Evolutionary conservation across 2,888 invertebrate genomes (phyloP).

Genomic region (Philopedon plagiatum): DNA sequence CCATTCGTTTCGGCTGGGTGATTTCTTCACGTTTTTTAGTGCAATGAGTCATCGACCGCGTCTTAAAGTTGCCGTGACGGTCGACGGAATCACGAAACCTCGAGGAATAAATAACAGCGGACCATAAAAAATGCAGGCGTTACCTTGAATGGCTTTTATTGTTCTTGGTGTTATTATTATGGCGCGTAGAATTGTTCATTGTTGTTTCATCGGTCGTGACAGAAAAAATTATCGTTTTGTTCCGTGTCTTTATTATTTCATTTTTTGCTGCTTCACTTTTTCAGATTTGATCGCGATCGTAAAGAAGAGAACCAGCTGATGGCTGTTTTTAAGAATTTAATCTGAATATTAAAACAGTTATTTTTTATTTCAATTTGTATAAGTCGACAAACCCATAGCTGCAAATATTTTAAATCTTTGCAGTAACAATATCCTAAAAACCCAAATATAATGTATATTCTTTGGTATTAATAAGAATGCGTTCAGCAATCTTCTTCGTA

Average conservation of each 20-base stretch:
- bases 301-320: background rate
- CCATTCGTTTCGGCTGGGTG: slow-evolving; percentile 15
- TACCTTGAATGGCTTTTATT: slow-evolving; percentile 27
- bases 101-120: slow-evolving; percentile 18
- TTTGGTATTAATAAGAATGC: too few species aligned
- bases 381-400: too few species aligned
- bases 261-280: background rate
- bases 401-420: too few species aligned
- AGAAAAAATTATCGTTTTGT: slow-evolving; percentile 2
- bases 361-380: too few species aligned
- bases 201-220: slow-evolving; percentile 25
- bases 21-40: slow-evolving; percentile 28
- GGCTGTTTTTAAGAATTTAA: too few species aligned
- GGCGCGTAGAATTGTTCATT: slow-evolving; percentile 20
- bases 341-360: too few species aligned
- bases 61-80: slow-evolving; percentile 28
- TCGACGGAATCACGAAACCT: slow-evolving; percentile 26
- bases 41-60: slow-evolving; percentile 31
- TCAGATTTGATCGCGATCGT: background rate
- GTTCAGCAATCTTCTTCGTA: too few species aligned
- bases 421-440: too few species aligned
- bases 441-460: too few species aligned
- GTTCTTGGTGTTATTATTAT: slow-evolving; percentile 27
- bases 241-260: background rate
- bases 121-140: slow-evolving; percentile 24